Conservation (phyloP, 2,797 vertebrate species). For the Schizopygopsis pylzovi region DNA sequence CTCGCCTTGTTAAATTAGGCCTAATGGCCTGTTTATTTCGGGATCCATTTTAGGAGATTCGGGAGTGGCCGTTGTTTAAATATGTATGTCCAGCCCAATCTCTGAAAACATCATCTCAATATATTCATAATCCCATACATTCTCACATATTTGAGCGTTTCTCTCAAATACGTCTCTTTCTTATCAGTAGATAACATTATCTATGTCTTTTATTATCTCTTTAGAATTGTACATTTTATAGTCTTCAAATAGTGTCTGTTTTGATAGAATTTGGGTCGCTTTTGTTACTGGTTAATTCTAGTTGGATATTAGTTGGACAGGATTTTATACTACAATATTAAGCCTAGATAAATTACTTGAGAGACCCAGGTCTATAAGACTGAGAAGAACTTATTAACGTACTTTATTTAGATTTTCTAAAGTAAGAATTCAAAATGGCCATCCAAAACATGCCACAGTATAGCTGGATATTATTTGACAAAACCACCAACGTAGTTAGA, state of each 20-base stretch:
- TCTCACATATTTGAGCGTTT: neutral
- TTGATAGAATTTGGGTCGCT: neutral
- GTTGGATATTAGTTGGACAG: neutral
- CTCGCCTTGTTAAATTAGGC: conserved; percentile 1
- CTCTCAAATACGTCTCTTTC: neutral
- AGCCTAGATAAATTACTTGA: neutral
- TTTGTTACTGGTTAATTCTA: conserved; percentile 21
- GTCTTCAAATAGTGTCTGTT: conserved; percentile 1
- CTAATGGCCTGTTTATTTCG: conserved; percentile 25
- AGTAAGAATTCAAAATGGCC: neutral
- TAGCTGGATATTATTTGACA: neutral
- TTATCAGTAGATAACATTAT: conserved; percentile 34
- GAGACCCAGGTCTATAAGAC: neutral
- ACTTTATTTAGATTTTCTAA: neutral
- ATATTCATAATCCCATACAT: neutral
- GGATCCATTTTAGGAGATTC: conserved; percentile 5
- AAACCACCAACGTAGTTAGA: neutral
- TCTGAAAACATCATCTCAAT: neutral
- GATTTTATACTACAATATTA: neutral
- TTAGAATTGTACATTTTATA: conserved; percentile 12
- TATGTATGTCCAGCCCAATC: neutral
- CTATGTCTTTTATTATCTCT: conserved; percentile 14
- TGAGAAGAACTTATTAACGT: neutral
- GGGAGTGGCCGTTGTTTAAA: neutral
- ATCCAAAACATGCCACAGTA: neutral